phyloP scores from a whole-genome alignment of 37 sponge, comb jelly and placozoan species.

The Eunapius fragilis region DNA sequence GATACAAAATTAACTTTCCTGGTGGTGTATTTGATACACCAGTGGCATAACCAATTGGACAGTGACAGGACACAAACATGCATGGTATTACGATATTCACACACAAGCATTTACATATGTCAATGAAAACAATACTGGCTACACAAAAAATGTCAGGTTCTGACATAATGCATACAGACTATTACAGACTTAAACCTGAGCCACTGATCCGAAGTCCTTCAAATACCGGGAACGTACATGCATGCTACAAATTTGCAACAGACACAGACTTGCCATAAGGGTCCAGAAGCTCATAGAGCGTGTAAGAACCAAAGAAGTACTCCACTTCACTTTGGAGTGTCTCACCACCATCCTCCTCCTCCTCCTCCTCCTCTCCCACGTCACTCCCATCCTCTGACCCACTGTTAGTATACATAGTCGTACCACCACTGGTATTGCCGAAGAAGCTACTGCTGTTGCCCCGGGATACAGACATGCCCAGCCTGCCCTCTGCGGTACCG shows the following conservation, averaged over 20 bases:
- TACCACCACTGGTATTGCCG: not conserved
- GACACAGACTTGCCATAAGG: constrained; percentile 23
- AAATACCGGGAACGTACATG: not conserved
- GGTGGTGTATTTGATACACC: too few species aligned
- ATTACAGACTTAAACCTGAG: too few species aligned
- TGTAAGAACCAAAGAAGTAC: not conserved
- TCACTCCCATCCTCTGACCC: too few species aligned
- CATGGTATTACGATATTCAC: too few species aligned
- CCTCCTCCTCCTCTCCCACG: not conserved
- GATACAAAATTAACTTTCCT: too few species aligned
- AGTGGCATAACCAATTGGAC: too few species aligned
- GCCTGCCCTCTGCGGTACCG: not conserved
- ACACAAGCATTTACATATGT: too few species aligned
- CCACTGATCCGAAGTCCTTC: not conserved
- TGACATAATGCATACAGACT: not conserved
- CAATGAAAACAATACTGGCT: too few species aligned
- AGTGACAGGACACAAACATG: too few species aligned
- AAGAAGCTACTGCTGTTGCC: not conserved
- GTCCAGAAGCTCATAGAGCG: constrained; percentile 41
- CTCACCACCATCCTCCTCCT: not conserved
- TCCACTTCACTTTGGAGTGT: not conserved
- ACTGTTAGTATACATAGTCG: too few species aligned
- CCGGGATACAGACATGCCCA: not conserved
- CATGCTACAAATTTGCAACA: not conserved
- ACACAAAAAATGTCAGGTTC: not conserved